These are phyloP conservation scores for Paracentrotus lividus DNA, from an alignment of 53 echinoderm and acorn worm genomes.

Conservation along the genomic window DNA sequence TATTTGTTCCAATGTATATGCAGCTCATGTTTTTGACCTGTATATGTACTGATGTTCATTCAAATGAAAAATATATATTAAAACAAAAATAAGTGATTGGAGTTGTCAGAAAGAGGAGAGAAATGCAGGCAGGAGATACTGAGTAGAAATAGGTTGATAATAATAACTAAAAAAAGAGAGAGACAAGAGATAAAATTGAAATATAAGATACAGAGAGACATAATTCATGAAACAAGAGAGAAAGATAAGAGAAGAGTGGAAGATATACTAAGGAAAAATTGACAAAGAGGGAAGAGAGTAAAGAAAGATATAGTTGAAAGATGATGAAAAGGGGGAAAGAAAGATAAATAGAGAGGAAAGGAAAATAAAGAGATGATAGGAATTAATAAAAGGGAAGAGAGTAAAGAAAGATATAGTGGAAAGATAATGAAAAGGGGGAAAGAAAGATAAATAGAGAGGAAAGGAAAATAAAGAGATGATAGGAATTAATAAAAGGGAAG, in stretches of 20 bases:
- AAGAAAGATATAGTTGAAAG: too few relatives aligned
- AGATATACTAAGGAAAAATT: too few relatives aligned
- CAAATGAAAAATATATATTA: too few relatives aligned
- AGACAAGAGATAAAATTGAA: not conserved
- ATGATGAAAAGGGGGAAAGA: too few relatives aligned
- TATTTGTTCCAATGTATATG: constrained; percentile 54
- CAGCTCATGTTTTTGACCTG: not conserved
- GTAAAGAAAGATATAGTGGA: too few relatives aligned
- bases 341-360: not conserved
- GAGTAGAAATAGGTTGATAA: not conserved
- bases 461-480: not conserved
- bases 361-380: not conserved
- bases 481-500: too few relatives aligned
- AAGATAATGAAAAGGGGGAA: too few relatives aligned
- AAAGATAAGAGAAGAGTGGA: not conserved
- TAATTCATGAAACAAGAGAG: too few relatives aligned
- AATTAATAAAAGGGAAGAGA: too few relatives aligned
- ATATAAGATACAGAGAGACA: not conserved
- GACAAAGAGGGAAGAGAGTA: too few relatives aligned
- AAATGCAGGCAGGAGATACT: not conserved
- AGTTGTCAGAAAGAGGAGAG: not conserved
- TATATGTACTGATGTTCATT: not conserved
- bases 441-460: constrained; percentile 5
- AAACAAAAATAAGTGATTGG: too few relatives aligned
- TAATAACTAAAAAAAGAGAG: not conserved